These are phyloP conservation scores for Acipenser ruthenus DNA, from an alignment of 2,797 vertebrate species.

Conservation along the genomic window DNA sequence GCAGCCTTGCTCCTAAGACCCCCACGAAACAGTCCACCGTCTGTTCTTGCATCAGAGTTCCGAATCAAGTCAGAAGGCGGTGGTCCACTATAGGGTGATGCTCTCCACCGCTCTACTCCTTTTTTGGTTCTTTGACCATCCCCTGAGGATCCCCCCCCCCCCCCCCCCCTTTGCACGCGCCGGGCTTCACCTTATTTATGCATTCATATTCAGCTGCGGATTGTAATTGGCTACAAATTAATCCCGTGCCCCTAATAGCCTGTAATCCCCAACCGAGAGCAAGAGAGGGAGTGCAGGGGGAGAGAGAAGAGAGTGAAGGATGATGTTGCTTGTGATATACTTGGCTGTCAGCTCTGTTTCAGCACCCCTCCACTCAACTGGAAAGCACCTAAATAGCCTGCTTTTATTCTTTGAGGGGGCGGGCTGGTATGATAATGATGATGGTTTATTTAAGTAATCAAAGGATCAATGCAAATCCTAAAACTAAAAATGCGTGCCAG, in stretches of 20 bases:
- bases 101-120: slow-evolving; percentile 37
- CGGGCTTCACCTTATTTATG: slow-evolving; percentile 60
- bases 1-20: not conserved
- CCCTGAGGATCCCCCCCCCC: slow-evolving; percentile 35
- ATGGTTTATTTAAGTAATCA: slow-evolving; percentile 56
- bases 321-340: slow-evolving; percentile 52
- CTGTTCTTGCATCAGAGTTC: slow-evolving; percentile 22
- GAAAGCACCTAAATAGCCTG: slow-evolving; percentile 71
- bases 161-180: slow-evolving; percentile 11
- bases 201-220: slow-evolving; percentile 62
- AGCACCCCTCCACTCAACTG: slow-evolving; percentile 59
- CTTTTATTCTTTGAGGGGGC: slow-evolving; percentile 33
- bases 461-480: slow-evolving; percentile 32
- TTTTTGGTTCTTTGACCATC: slow-evolving; percentile 43
- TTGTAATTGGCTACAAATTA: slow-evolving; percentile 84
- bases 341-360: slow-evolving; percentile 56
- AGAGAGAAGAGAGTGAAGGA: slow-evolving; percentile 25
- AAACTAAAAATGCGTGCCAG: no score
- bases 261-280: slow-evolving; percentile 58
- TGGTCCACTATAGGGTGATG: slow-evolving; percentile 32
- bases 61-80: slow-evolving; percentile 41
- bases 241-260: slow-evolving; percentile 72
- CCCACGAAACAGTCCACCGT: slow-evolving; percentile 25
- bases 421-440: slow-evolving; percentile 47
- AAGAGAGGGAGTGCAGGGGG: slow-evolving; percentile 20